Base-by-base conservation (phyloP, 2,888 invertebrate species). In the Prenolepis imparis region DNA sequence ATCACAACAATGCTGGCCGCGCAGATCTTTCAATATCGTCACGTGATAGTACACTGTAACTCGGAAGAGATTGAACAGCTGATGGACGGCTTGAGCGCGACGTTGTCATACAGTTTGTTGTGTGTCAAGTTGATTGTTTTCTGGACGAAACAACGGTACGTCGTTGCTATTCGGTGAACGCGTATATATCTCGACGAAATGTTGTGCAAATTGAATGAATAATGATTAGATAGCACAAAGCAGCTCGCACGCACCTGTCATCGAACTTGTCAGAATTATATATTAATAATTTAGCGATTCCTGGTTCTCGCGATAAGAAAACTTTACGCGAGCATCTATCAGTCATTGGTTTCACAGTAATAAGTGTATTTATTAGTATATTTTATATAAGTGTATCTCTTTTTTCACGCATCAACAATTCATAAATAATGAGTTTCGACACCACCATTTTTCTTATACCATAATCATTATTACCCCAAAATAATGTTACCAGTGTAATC, bases 61-160 rank as follows among this genome's bases (percentile, higher is more conserved):
- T 70, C 61, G 32, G 48, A 75, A 5, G 57, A 82, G 32, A 18
- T 28, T 52, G n/a, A n/a, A 8, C 41, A n/a, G 15, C 24, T 82
- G 66, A 83, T 84, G 57, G 59, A 83, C 3, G 57, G 63, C 1
- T 21, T 84, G 52, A 77, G 61, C 52, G 68, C 52, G 52, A 57
- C 57, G 41, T 36, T 84, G 39, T 44, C 73, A 32, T 73, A 74
- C 55, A 82, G 41, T 44, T 61, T 84, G 11, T 67, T 82, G 32
- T 82, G 21, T 67, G 44, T 84, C 66, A 84, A 84, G 41, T 66
- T 84, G 39, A 66, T 66, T 74, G 44, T 84, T 28, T 67, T 84
- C 57, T 84, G 82, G 68, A 67, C 67, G 9, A 82, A 82, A n/a
- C 59, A 75, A 67, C 61, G 84, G 84, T 81, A 84, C 41, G 67